These are phyloP conservation scores for Chrysolina haemoptera DNA, from an alignment of 2,888 invertebrate species.

Conservation along the genomic window DNA sequence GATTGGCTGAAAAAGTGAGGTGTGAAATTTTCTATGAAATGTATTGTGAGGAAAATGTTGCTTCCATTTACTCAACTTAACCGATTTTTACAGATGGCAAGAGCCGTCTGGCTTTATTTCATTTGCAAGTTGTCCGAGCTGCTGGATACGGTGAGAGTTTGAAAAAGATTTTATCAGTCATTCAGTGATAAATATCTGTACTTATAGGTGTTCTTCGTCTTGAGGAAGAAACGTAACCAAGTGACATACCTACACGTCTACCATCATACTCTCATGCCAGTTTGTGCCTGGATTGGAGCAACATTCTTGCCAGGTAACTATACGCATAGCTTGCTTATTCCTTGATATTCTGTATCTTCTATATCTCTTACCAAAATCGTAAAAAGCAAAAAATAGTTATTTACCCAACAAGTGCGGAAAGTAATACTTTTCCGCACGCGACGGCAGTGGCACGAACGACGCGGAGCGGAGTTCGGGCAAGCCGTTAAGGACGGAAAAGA, in stretches of 20 bases:
- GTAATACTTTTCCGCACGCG: too few species aligned
- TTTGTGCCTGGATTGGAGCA: slow-evolving; percentile 73
- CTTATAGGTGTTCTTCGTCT: slow-evolving; percentile 75
- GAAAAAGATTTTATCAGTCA: background rate
- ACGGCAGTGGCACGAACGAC: too few species aligned
- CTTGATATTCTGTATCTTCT: too few species aligned
- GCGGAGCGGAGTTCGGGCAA: too few species aligned
- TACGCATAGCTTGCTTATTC: too few species aligned
- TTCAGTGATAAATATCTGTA: background rate
- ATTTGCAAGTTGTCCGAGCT: slow-evolving; percentile 73
- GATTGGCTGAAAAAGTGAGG: too few species aligned
- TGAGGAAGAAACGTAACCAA: slow-evolving; percentile 79
- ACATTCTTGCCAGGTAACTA: slow-evolving; percentile 73
- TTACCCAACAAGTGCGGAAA: too few species aligned
- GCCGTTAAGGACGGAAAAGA: too few species aligned
- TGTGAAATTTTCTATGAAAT: too few species aligned
- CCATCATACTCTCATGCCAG: slow-evolving; percentile 76
- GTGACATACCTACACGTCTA: slow-evolving; percentile 79
- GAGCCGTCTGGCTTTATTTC: slow-evolving; percentile 71
- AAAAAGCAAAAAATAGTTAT: too few species aligned
- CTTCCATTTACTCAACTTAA: background rate
- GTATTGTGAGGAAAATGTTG: too few species aligned
- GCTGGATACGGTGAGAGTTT: slow-evolving; percentile 71
- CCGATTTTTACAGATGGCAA: slow-evolving; percentile 60
- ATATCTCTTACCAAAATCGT: too few species aligned